These are phyloP conservation scores for Crypturellus tataupa DNA, from an alignment of 2,797 vertebrate genomes.

Conservation along the genomic window DNA sequence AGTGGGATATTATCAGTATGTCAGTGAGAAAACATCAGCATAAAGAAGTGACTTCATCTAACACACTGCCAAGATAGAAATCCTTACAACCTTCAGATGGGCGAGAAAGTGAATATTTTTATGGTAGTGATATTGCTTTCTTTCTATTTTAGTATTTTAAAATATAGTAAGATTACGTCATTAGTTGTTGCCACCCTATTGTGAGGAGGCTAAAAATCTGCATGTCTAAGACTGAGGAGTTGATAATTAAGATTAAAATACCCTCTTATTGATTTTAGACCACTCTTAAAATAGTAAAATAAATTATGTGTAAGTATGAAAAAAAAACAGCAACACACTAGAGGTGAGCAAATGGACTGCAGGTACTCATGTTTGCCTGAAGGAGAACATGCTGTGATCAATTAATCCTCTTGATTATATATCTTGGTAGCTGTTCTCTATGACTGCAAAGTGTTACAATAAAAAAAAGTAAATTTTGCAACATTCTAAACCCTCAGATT, in stretches of 20 bases:
- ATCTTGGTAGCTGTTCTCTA: not conserved
- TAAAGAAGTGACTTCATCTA: not conserved
- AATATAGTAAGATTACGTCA: not conserved
- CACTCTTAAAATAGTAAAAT: slow-evolving; percentile 13
- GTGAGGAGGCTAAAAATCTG: slow-evolving; percentile 12
- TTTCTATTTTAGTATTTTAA: slow-evolving; percentile 6
- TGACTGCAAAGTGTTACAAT: not conserved
- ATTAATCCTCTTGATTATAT: not conserved
- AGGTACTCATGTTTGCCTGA: slow-evolving; percentile 1
- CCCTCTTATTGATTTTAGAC: slow-evolving; percentile 9
- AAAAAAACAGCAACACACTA: not conserved
- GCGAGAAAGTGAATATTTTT: not conserved
- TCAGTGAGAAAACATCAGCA: not conserved
- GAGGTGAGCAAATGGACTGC: slow-evolving; percentile 6
- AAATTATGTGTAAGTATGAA: not conserved
- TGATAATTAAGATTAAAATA: not conserved
- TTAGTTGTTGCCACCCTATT: not conserved
- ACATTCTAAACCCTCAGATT: not conserved
- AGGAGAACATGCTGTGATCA: slow-evolving; percentile 16
- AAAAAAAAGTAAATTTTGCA: not conserved
- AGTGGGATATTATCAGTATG: not conserved
- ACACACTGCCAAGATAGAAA: not conserved
- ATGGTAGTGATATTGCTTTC: not conserved
- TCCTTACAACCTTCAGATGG: not conserved
- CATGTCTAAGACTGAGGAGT: not conserved